phyloP scores from a whole-genome alignment of 2,888 invertebrate genomes.

The Clunio marinus region DNA sequence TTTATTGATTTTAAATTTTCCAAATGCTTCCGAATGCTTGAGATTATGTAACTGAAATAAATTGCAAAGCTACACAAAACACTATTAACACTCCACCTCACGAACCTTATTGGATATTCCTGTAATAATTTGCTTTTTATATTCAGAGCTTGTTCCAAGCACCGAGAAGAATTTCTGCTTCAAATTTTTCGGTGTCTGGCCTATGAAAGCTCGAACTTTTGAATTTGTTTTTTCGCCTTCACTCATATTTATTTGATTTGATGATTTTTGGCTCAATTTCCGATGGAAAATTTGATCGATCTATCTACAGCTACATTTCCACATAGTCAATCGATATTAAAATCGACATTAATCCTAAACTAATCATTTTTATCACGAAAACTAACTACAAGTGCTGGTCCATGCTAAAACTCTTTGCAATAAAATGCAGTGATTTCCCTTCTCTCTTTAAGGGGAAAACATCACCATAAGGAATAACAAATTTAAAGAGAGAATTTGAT shows the following conservation, averaged over 20 bases:
- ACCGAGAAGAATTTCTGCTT: conserved; percentile 53
- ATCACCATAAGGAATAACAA: no score
- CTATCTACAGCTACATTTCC: conserved; percentile 9
- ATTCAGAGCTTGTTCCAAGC: conserved; percentile 46
- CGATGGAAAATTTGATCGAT: background rate
- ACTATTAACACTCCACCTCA: no score
- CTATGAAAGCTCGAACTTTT: conserved; percentile 52
- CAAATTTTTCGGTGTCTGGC: conserved; percentile 51
- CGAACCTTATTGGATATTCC: conserved; percentile 53
- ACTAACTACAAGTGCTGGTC: conserved; percentile 35
- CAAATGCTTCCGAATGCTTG: background rate
- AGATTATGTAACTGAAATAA: conserved; percentile 29
- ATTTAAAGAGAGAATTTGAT: no score
- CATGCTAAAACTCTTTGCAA: conserved; percentile 25
- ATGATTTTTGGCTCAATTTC: background rate
- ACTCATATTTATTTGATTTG: conserved; percentile 27
- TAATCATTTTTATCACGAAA: conserved; percentile 38
- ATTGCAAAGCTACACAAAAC: background rate
- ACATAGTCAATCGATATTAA: background rate
- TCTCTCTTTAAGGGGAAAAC: background rate
- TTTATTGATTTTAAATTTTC: conserved; percentile 33
- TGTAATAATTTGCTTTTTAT: conserved; percentile 53
- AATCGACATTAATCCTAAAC: conserved; percentile 17
- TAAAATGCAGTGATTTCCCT: conserved; percentile 25
- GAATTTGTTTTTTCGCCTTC: conserved; percentile 47